Evolutionary conservation across 2,888 invertebrate species (phyloP), one percentile per base, ranked within the genome.

Genomic region (Hyalella azteca): DNA sequence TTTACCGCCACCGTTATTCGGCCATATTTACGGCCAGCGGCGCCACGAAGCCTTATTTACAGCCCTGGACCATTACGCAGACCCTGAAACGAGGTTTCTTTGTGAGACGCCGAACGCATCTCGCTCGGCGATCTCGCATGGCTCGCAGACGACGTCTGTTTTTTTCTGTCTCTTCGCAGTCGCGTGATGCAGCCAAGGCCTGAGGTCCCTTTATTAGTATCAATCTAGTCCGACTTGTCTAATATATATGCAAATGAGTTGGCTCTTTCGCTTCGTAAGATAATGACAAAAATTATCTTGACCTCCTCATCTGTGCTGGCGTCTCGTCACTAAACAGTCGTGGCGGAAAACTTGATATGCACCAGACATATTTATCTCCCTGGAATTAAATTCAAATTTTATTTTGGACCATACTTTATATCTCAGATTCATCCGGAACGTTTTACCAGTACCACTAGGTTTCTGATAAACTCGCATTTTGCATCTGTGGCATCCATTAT

Each of bases 261-360:
- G 4, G 36, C 29, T 60, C 22, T 60, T 36, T 15, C 36, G 36
- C 60, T 60, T 36, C 36, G 22, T 60, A 60, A 36, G 29, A 60
- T 60, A 60, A 60, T 60, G 60, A 60, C 60, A 32, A 60, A 59
- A 60, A n/a, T 60, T n/a, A 60, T 60, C 32, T 5, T 36, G 32
- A 60, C 5, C 36, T 36, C 29, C 60, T n/a, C 29, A 29, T 45
- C 45, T 45, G 11, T 45, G 45, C 11, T 45, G 45, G 45, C 15
- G 15, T 9, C 45, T 45, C 15, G 15, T 45, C 45, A 15, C 9
- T 45, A 45, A 11, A 45, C 9, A 45, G 15, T n/a, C n/a, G n/a
- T n/a, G n/a, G n/a, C n/a, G n/a, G n/a, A n/a, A n/a, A n/a, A n/a
- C n/a, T n/a, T n/a, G n/a, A n/a, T n/a, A n/a, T n/a, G n/a, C n/a